These are phyloP conservation scores for Atethmia centrago DNA, from an alignment of 2,888 invertebrate genomes.

Conservation along the genomic window DNA sequence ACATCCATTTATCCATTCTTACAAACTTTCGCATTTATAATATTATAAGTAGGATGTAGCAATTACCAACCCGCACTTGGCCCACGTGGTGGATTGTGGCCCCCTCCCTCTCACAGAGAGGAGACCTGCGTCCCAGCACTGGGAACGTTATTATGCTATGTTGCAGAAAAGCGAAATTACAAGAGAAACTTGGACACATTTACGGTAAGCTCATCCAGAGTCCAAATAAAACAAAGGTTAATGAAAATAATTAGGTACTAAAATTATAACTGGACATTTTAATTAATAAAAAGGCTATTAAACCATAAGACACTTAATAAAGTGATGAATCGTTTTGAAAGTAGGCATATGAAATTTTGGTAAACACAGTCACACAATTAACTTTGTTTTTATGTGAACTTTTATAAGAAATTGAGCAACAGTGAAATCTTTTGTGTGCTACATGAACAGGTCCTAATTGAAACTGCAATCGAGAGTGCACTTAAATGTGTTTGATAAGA, in stretches of 20 bases:
- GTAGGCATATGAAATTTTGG: slow-evolving; percentile 27
- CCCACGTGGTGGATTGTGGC: neutral
- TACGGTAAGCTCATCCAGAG: slow-evolving; percentile 20
- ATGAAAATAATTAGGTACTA: slow-evolving; percentile 48
- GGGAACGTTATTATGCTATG: neutral
- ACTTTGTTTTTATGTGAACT: slow-evolving; percentile 21
- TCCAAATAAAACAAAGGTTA: slow-evolving; percentile 57
- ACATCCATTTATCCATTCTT: no score
- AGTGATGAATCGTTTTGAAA: slow-evolving; percentile 50
- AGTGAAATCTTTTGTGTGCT: slow-evolving; percentile 24
- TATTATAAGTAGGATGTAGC: no score
- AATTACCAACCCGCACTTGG: neutral
- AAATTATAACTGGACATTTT: slow-evolving; percentile 33
- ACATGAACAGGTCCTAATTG: slow-evolving; percentile 30
- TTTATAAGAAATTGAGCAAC: slow-evolving; percentile 26
- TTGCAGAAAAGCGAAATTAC: neutral
- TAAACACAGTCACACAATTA: slow-evolving; percentile 29
- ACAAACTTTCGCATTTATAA: no score
- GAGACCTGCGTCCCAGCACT: neutral
- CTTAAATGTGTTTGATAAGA: slow-evolving; percentile 27
- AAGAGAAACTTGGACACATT: slow-evolving; percentile 20
- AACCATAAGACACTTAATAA: slow-evolving; percentile 30
- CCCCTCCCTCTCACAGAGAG: neutral
- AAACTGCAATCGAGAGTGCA: slow-evolving; percentile 21
- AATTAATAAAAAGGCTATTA: slow-evolving; percentile 47